Percentiles rank a stretch among this genome's conserved stretches.
Conservation (phyloP, 2,888 invertebrate species). For the Polia nebulosa region DNA sequence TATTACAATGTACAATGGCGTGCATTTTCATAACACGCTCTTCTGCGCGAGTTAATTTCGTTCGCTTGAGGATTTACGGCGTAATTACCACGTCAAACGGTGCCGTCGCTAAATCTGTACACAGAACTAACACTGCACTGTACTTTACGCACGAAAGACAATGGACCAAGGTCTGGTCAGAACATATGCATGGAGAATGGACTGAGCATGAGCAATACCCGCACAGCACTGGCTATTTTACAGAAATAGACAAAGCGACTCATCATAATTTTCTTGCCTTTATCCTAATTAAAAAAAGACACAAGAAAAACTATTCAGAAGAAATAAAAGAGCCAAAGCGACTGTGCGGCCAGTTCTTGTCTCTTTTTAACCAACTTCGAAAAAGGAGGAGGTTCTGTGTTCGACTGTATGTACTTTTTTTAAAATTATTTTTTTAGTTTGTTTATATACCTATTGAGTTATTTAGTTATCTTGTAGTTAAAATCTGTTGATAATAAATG, state of each 20-base stretch:
- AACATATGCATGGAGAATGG: background rate
- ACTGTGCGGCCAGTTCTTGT: too few relatives aligned
- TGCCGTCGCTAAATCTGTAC: slow-evolving; percentile 74
- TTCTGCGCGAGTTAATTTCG: slow-evolving; percentile 69
- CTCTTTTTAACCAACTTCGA: too few relatives aligned
- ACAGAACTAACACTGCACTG: slow-evolving; percentile 44
- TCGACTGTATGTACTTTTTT: too few relatives aligned
- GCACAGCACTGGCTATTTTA: background rate
- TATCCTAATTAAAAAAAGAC: too few relatives aligned
- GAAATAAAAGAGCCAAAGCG: too few relatives aligned
- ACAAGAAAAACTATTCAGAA: too few relatives aligned
- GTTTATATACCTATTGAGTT: too few relatives aligned
- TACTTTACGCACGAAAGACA: slow-evolving; percentile 48
- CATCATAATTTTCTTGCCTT: too few relatives aligned
- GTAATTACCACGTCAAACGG: slow-evolving; percentile 77
- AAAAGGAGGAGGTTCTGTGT: too few relatives aligned
- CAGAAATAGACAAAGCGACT: background rate
- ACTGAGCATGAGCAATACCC: background rate
- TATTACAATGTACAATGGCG: slow-evolving; percentile 48
- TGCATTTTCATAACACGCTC: slow-evolving; percentile 64
- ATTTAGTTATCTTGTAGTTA: too few relatives aligned
- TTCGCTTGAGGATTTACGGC: slow-evolving; percentile 74
- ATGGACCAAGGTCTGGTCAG: slow-evolving; percentile 42
- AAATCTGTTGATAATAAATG: too few relatives aligned
- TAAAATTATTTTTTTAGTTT: too few relatives aligned